phyloP scores from a whole-genome alignment of 2,113 vertebrate genomes.

The Istiophorus platypterus region DNA sequence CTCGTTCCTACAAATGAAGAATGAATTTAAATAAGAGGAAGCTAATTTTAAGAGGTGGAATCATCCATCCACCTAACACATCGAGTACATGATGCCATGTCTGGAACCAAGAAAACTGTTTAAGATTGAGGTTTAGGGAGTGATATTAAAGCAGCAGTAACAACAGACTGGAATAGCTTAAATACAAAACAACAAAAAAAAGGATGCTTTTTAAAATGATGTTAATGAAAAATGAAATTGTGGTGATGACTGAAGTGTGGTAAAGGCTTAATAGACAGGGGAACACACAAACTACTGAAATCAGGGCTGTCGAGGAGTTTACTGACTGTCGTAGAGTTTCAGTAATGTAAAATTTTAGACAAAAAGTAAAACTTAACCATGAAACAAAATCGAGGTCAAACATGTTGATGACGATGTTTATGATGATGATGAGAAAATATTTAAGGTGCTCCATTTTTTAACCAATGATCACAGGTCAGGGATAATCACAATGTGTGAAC shows the following conservation, averaged over 20 bases:
- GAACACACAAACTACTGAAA: conserved; percentile 68
- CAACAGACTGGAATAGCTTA: conserved; percentile 85
- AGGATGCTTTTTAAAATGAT: conserved; percentile 70
- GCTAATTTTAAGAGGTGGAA: conserved; percentile 76
- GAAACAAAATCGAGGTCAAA: conserved; percentile 71
- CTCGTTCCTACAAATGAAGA: conserved; percentile 79
- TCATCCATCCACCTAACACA: conserved; percentile 64
- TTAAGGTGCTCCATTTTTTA: conserved; percentile 35
- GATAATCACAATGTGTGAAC: background rate
- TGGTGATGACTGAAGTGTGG: conserved; percentile 72
- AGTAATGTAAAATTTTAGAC: conserved; percentile 24
- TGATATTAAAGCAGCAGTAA: conserved; percentile 82
- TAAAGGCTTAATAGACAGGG: conserved; percentile 68
- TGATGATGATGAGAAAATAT: background rate
- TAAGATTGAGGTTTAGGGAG: conserved; percentile 65
- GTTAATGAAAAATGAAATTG: conserved; percentile 16
- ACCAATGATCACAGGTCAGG: conserved; percentile 42
- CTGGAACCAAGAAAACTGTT: conserved; percentile 68
- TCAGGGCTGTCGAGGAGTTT: conserved; percentile 81
- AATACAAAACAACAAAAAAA: conserved; percentile 75
- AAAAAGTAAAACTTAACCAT: conserved; percentile 38
- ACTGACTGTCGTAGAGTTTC: conserved; percentile 82
- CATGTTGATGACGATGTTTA: conserved; percentile 32
- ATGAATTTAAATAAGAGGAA: conserved; percentile 83
- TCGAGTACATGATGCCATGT: conserved; percentile 78